phyloP scores from a whole-genome alignment of 2,888 invertebrate genomes.

The Sarcophaga rosellei region DNA sequence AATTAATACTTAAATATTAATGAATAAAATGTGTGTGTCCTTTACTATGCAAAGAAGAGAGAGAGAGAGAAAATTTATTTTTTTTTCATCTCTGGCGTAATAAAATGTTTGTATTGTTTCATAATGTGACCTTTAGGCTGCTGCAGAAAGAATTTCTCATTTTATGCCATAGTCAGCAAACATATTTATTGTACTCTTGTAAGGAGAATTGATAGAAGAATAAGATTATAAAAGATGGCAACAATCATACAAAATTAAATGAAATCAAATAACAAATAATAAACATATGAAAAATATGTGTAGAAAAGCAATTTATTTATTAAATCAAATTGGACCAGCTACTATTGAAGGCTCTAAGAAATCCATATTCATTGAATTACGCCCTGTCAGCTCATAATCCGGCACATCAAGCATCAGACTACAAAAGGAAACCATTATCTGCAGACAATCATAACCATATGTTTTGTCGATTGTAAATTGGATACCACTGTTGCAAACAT shows the following conservation, averaged over 20 bases:
- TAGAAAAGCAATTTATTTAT: not conserved
- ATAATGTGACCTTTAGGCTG: not conserved
- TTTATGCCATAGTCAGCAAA: not conserved
- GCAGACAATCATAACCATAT: not conserved
- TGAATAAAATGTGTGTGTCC: no score
- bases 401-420: not conserved
- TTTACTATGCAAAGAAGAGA: no score
- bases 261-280: no score
- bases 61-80: not conserved
- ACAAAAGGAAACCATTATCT: not conserved
- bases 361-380: not conserved
- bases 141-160: not conserved
- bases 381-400: not conserved
- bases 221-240: not conserved
- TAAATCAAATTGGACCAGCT: not conserved
- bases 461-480: conserved; percentile 2
- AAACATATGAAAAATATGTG: no score
- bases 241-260: no score
- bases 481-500: no score
- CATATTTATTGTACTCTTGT: not conserved
- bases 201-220: not conserved
- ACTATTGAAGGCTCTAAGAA: not conserved
- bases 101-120: not conserved
- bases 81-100: no score
- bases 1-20: no score